Conservation (phyloP, 2,113 vertebrate species). For the Larimichthys crocea region DNA sequence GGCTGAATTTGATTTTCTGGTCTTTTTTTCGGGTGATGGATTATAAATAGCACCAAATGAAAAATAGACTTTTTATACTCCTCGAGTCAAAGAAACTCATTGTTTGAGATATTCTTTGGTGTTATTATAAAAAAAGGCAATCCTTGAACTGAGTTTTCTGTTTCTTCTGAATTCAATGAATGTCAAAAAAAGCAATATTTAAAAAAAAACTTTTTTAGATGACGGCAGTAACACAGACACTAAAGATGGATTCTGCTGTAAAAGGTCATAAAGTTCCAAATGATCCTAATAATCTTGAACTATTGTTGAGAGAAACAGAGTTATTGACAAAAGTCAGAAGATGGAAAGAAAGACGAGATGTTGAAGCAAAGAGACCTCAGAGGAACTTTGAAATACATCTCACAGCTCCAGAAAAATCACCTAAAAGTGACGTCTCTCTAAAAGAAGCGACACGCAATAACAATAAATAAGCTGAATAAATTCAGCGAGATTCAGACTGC, state of each 20-base stretch:
- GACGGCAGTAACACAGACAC: neutral
- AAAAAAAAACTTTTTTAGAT: no score
- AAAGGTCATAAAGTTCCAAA: neutral
- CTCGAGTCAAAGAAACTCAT: no score
- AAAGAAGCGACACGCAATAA: neutral
- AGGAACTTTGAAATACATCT: neutral
- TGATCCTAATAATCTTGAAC: neutral
- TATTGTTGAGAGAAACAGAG: neutral
- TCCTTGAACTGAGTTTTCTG: no score
- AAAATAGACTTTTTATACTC: no score
- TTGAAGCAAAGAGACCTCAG: neutral
- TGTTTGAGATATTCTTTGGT: no score
- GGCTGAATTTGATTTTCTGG: no score
- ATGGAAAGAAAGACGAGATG: neutral
- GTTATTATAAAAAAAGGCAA: no score
- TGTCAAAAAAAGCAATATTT: no score
- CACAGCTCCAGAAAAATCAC: neutral
- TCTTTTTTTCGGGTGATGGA: no score
- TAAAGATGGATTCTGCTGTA: neutral
- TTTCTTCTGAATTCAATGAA: no score
- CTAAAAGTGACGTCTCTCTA: neutral
- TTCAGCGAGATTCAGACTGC: neutral
- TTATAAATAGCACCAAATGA: no score
- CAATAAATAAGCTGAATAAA: neutral
- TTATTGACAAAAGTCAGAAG: neutral